Conservation (phyloP, 1,140 invertebrate genomes). For the Bombyx mori region DNA sequence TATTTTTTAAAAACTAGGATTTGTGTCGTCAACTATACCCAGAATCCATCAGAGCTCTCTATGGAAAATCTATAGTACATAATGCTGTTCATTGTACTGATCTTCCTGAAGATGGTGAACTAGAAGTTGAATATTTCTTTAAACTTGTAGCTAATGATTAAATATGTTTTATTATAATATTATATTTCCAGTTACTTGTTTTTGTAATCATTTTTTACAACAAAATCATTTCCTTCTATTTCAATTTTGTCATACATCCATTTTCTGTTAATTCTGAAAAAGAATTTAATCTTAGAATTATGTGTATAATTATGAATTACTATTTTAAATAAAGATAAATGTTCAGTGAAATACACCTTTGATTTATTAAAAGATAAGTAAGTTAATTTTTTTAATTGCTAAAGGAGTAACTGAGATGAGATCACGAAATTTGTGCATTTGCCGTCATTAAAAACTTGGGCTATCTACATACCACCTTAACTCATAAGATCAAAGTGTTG, state of each 20-base stretch:
- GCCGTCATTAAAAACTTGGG: too few species aligned
- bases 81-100: slow-evolving; percentile 96
- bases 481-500: too few species aligned
- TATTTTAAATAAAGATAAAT: too few species aligned
- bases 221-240: slow-evolving; percentile 66
- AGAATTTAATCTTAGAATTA: background rate
- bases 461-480: too few species aligned
- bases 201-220: slow-evolving; percentile 57
- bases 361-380: too few species aligned
- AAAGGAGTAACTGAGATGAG: too few species aligned
- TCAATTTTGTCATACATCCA: slow-evolving; percentile 70
- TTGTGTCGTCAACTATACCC: slow-evolving; percentile 89
- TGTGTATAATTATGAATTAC: too few species aligned
- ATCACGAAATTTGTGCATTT: too few species aligned
- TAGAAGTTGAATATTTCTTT: slow-evolving; percentile 89
- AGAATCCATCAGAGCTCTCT: slow-evolving; percentile 85
- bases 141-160: slow-evolving; percentile 73
- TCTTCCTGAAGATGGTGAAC: slow-evolving; percentile 85
- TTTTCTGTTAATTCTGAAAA: slow-evolving; percentile 64
- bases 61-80: slow-evolving; percentile 84
- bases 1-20: slow-evolving; percentile 71
- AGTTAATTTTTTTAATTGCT: too few species aligned
- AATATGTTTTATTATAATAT: slow-evolving; percentile 13
- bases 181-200: slow-evolving; percentile 20
- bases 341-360: too few species aligned